Conservation (phyloP, 2,113 vertebrate species). For the Nesospiza acunhae region DNA sequence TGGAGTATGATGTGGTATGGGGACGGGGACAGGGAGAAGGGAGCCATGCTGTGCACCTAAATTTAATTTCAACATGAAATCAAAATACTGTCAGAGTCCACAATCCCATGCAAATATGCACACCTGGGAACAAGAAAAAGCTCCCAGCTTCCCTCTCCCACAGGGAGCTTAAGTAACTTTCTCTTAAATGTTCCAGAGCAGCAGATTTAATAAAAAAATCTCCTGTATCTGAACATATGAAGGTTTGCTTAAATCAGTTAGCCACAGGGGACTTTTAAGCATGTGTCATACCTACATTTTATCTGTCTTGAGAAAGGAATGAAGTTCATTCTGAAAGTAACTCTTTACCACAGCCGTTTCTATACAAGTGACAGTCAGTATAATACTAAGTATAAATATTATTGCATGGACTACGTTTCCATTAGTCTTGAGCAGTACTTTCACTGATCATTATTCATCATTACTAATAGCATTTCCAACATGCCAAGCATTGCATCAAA, state of each 20-base stretch:
- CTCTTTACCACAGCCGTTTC: background rate
- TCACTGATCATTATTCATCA: slow-evolving; percentile 35
- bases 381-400: slow-evolving; percentile 54
- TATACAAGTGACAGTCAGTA: slow-evolving; percentile 9
- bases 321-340: slow-evolving; percentile 4
- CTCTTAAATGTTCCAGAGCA: background rate
- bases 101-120: background rate
- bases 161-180: background rate
- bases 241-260: background rate
- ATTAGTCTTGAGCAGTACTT: slow-evolving; percentile 21
- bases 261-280: background rate
- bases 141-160: background rate
- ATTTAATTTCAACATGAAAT: background rate
- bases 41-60: background rate
- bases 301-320: background rate
- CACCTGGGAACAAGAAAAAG: background rate
- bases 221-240: background rate
- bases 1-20: background rate
- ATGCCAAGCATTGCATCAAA: slow-evolving; percentile 21
- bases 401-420: slow-evolving; percentile 23
- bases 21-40: background rate
- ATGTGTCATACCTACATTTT: background rate
- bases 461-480: slow-evolving; percentile 43
- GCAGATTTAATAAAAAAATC: background rate
- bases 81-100: background rate